Evolutionary conservation across 2,888 invertebrate species (phyloP), one percentile per base, ranked within the genome.

Genomic region (Meandrusa payeni): DNA sequence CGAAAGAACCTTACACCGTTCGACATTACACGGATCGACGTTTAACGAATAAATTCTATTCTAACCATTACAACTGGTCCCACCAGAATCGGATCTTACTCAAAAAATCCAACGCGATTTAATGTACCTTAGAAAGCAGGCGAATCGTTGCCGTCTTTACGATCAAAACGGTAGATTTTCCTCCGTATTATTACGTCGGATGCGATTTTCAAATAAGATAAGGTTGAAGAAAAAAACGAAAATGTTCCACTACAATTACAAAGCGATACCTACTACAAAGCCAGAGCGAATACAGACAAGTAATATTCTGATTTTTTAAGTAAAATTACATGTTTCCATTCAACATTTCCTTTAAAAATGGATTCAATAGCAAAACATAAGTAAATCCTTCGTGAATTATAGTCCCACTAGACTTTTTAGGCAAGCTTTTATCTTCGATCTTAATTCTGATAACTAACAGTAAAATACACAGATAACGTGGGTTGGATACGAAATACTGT

Each of bases 101-200:
- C 59, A 67, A n/a, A 72, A 74, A 75, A 73, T 70, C 68, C 70
- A 51, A 61, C 54, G 64, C 72, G 69, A 74, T 75, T 74, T 73
- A 75, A 72, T 64, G 60, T 61, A 52, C 53, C 52, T 54, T 60
- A 59, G 55, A 59, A 67, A 55, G 66, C 65, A 61, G 63, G 66
- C 57, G 51, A 61, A 64, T 63, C 58, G 51, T 51, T 42, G 52
- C 44, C 50, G 50, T 22, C 33, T 34, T 55, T 43, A 47, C 48
- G 51, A 39, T 41, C 23, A 39, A 44, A 52, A 54, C 48, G 50
- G 51, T 40, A 59, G 59, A 59, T 63, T 66, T 59, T 55, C 52
- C 55, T 47, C 52, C 50, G 52, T 58, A 51, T 57, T 54, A 46
- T 63, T 51, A 38, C 45, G 55, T 59, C 57, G 55, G 56, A 52